Evolutionary conservation across 2,113 vertebrate species (phyloP).

Genomic region (Neotragus moschatus): DNA sequence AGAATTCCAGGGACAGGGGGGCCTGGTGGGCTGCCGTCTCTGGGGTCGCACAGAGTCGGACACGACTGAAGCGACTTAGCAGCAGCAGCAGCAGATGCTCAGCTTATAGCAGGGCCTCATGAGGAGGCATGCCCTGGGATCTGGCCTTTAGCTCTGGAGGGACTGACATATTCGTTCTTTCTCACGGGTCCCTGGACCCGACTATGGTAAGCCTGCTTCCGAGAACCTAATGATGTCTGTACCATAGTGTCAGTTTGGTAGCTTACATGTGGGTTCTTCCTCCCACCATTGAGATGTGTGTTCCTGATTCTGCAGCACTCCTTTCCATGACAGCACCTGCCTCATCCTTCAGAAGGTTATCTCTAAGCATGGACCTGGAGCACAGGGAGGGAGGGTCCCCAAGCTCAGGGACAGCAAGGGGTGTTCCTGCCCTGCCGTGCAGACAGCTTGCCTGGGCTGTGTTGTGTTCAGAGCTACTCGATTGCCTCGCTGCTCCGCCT

Average conservation of each 20-base stretch:
- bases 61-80: too few species aligned
- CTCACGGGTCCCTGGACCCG: background rate
- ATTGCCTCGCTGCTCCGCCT: accelerated
- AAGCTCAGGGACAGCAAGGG: accelerated
- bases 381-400: too few species aligned
- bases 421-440: accelerated
- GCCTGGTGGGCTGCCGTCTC: too few species aligned
- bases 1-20: too few species aligned
- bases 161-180: background rate
- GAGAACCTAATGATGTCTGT: background rate
- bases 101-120: background rate
- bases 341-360: background rate
- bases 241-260: background rate
- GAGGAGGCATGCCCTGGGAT: too few species aligned
- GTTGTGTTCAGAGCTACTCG: background rate
- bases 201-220: accelerated
- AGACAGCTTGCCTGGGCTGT: background rate
- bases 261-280: background rate
- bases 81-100: background rate
- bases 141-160: background rate
- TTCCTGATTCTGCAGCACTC: background rate
- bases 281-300: too few species aligned
- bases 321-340: background rate
- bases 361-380: background rate
- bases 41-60: too few species aligned